Evolutionary conservation across 2,113 vertebrate genomes (phyloP).

Genomic region (Oryctolagus cuniculus): mOryCun1.1 NC_091453.1:74299501-74300000

Average conservation of each 20-base stretch:
- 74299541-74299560: slow-evolving; percentile 62
- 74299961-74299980: too few relatives aligned
- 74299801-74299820: not conserved
- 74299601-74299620: slow-evolving; percentile 56
- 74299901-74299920: too few relatives aligned
- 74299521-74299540: slow-evolving; percentile 1
- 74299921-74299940: too few relatives aligned
- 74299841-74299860: slow-evolving; percentile 49
- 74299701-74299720: not conserved
- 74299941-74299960: too few relatives aligned
- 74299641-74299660: slow-evolving; percentile 56
- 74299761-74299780: not conserved
- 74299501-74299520: slow-evolving; percentile 66
- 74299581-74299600: slow-evolving; percentile 44
- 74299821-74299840: slow-evolving; percentile 28
- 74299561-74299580: slow-evolving; percentile 46
- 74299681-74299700: slow-evolving; percentile 49
- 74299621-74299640: slow-evolving; percentile 67
- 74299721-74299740: slow-evolving; percentile 55
- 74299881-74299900: not conserved
- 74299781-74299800: slow-evolving; percentile 12
- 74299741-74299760: slow-evolving; percentile 45
- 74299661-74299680: slow-evolving; percentile 57
- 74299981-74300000: too few relatives aligned
- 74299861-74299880: slow-evolving; percentile 16